A percentile compares a stretch with the other conserved stretches of the same genome.
Conservation (phyloP, 2,797 vertebrate species). For the Valencia hispanica region DNA sequence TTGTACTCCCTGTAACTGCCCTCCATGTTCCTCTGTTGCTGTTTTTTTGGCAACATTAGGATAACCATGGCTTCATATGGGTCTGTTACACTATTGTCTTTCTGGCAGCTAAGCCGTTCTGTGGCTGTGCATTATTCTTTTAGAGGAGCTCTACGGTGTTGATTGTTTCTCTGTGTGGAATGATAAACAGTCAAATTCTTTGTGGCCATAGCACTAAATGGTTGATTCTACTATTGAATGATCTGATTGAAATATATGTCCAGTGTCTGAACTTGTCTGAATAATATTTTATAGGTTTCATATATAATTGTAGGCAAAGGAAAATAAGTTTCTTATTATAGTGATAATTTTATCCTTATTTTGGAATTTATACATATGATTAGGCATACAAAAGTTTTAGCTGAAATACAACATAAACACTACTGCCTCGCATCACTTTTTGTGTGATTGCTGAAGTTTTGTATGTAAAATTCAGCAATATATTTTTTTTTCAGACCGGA, state of each 20-base stretch:
- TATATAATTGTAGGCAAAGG: not conserved
- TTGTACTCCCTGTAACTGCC: conserved; percentile 61
- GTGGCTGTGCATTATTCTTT: not conserved
- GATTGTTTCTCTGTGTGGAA: not conserved
- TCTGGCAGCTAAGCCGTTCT: not conserved
- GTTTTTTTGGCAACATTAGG: conserved; percentile 7
- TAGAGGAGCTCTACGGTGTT: not conserved
- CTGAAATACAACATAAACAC: not conserved
- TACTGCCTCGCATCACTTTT: not conserved
- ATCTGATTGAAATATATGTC: not conserved
- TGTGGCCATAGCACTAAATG: not conserved
- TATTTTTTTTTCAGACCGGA: not conserved
- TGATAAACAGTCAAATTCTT: not conserved
- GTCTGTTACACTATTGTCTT: not conserved
- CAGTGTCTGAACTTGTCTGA: not conserved
- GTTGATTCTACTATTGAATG: not conserved
- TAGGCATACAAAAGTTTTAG: not conserved
- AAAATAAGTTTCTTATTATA: not conserved
- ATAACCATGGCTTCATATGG: not conserved
- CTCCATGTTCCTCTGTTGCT: conserved; percentile 42
- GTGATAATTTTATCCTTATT: not conserved
- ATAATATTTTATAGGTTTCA: not conserved
- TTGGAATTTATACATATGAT: not conserved
- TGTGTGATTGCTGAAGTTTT: not conserved
- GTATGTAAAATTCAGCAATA: not conserved